phyloP scores from a whole-genome alignment of 2,797 vertebrate species.

The Falco novaeseelandiae region DNA sequence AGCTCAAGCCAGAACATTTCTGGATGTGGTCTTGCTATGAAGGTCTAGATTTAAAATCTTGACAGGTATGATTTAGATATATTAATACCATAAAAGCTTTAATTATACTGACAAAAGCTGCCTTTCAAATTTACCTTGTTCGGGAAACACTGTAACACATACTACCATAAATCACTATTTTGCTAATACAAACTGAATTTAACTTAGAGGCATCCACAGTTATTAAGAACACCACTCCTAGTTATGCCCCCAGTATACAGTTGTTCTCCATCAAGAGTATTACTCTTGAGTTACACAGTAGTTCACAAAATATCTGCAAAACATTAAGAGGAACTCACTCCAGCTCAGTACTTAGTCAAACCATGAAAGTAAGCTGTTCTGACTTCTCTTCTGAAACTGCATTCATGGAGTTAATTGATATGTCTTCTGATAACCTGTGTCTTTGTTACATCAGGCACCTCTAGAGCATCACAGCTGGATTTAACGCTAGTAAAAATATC shows the following conservation, averaged over 20 bases:
- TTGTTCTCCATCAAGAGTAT: neutral
- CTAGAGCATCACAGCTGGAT: neutral
- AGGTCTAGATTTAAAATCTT: neutral
- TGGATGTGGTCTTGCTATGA: neutral
- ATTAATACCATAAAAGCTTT: neutral
- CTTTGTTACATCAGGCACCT: neutral
- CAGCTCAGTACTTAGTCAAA: neutral
- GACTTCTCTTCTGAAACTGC: neutral
- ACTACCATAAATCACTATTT: neutral
- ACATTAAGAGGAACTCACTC: neutral
- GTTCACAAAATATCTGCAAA: neutral
- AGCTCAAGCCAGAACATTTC: neutral
- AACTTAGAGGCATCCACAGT: neutral
- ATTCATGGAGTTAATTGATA: neutral
- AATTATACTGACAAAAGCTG: neutral
- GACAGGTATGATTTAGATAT: neutral
- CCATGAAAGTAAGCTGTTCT: neutral
- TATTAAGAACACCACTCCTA: neutral
- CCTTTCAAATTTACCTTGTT: neutral
- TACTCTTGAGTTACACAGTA: neutral
- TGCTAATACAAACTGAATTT: neutral
- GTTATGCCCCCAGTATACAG: neutral
- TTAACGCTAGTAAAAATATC: neutral
- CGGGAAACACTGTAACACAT: neutral
- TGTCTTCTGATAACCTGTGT: neutral